Evolutionary conservation across 2,888 invertebrate genomes (phyloP).

Genomic region (Epinotia nisella): DNA sequence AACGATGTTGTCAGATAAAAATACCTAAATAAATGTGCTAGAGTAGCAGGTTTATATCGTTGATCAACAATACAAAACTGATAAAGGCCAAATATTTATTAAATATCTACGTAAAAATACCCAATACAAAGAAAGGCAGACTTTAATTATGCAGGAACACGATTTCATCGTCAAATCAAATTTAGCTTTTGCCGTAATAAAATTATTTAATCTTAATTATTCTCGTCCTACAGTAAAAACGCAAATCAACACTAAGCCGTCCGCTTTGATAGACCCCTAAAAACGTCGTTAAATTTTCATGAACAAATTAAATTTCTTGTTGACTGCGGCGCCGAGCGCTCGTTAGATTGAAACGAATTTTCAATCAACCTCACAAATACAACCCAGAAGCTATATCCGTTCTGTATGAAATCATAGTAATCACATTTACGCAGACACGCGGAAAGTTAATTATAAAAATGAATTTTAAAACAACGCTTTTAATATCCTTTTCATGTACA

Average conservation of each 20-base stretch:
- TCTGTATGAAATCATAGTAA: slow-evolving; percentile 20
- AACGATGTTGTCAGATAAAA: background rate
- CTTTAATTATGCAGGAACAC: slow-evolving; percentile 11
- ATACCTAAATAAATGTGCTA: background rate
- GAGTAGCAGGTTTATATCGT: background rate
- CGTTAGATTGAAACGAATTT: slow-evolving; percentile 73
- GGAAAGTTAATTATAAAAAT: slow-evolving; percentile 15
- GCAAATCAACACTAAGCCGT: slow-evolving; percentile 51
- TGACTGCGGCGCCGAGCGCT: slow-evolving; percentile 64
- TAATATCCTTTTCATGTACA: background rate
- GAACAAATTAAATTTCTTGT: slow-evolving; percentile 73
- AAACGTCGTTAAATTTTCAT: slow-evolving; percentile 61
- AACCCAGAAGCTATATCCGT: slow-evolving; percentile 22
- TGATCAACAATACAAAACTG: background rate
- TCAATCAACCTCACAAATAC: slow-evolving; percentile 59
- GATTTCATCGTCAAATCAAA: slow-evolving; percentile 7
- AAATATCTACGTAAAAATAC: background rate
- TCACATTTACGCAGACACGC: slow-evolving; percentile 14
- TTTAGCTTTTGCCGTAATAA: slow-evolving; percentile 17
- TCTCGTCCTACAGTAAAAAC: slow-evolving; percentile 43
- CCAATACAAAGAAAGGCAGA: slow-evolving; percentile 1
- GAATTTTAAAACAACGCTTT: slow-evolving; percentile 1
- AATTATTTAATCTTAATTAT: slow-evolving; percentile 34
- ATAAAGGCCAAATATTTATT: background rate
- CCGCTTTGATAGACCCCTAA: slow-evolving; percentile 48